Base-by-base conservation (phyloP, 2,113 vertebrate species). In the Odontesthes bonariensis region DNA sequence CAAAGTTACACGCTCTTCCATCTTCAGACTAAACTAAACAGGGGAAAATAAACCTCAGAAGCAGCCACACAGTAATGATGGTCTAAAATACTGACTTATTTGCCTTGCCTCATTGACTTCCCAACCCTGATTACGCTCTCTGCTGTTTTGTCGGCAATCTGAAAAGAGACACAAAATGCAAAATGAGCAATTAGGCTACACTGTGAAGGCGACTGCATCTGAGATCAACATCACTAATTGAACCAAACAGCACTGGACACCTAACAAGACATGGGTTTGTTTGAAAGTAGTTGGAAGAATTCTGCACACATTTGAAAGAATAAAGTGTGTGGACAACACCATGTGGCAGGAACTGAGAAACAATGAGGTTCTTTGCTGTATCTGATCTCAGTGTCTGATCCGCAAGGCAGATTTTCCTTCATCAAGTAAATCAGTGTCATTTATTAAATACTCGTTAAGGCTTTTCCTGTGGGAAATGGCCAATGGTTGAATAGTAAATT, bases 401-500 rank as follows among this genome's bases (percentile, higher is more conserved):
- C 60, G 74, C n/a, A 46, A 64, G 76, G 71, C 77, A 78, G 81
- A 89, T 85, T 90, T 77, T 22, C 60, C 60, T 68, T 57, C 60
- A 63, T 51, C 73, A 82, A 77, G 91, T 88, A 44, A 89, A 91
- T 89, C 86, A 89, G 60, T 90, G 82, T 68, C 70, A 55, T 87
- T 87, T 86, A 92, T 91, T 89, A 91, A 89, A 89, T 71, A 82
- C 88, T 90, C 85, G 1, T 93, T 93, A 93, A 76, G 76, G 84
- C 60, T 82, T 80, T 79, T 87, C 89, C 85, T 86, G 76, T 58
- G 83, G 84, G 88, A 90, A 92, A 92, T 88, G 71, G 72, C 82
- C 79, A 66, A 66, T 68, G 47, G 83, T 66, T 86, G 69, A 85
- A 75, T 53, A 76, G 81, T 82, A 75, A 86, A 87, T 90, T 90